phyloP scores from a whole-genome alignment of 2,113 vertebrate species.

The Ophthalmolycus amberensis region DNA sequence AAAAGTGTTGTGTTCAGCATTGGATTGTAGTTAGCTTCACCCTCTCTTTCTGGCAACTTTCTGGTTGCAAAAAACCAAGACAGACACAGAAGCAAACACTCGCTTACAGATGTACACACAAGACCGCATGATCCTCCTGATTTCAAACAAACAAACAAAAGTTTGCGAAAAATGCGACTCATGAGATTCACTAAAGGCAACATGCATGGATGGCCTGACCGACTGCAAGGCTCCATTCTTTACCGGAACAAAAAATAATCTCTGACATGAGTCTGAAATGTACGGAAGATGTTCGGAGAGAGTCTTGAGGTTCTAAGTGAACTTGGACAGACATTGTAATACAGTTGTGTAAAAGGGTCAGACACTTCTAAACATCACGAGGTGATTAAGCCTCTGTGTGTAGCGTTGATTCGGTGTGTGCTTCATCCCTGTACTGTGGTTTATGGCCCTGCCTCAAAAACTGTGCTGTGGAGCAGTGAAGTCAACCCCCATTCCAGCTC shows the following conservation, averaged over 20 bases:
- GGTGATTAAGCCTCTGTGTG: not conserved
- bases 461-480: not conserved
- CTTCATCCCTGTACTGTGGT: not conserved
- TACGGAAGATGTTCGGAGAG: not conserved
- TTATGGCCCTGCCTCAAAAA: not conserved
- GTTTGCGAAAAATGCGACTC: not conserved
- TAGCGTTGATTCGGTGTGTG: not conserved
- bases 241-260: not conserved
- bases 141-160: not conserved
- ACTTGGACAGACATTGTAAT: not conserved
- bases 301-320: not conserved
- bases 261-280: not conserved
- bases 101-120: too few species aligned
- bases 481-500: not conserved
- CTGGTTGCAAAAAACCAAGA: not conserved
- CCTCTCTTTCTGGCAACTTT: not conserved
- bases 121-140: not conserved
- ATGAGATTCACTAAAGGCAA: not conserved
- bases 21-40: not conserved
- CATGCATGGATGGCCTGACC: not conserved
- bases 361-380: not conserved
- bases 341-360: not conserved
- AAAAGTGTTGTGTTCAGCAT: not conserved
- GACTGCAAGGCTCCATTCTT: not conserved
- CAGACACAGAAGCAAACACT: not conserved